Base-by-base conservation (phyloP, 2,113 vertebrate species). In the Neomonachus schauinslandi region DNA sequence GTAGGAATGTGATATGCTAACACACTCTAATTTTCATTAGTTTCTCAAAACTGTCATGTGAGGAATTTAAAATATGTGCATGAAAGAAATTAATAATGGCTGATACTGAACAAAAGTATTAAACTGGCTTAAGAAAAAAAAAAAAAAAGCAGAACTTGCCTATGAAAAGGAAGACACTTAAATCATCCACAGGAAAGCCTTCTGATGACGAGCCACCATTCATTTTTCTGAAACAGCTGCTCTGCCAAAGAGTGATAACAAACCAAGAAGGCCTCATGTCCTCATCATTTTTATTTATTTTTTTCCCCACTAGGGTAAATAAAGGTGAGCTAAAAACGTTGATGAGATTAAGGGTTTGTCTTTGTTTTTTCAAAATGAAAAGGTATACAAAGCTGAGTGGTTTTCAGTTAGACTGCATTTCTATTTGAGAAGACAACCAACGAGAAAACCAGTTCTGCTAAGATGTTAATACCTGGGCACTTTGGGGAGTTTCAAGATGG, bases 1-100 rank as follows among this genome's bases (percentile, higher is more conserved):
- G 82, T 72, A 98, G 93, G 71, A 94, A 98, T 88, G 77, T 24
- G 92, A 96, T 98, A 95, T 36, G 95, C 83, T 98, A 98, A 98
- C 93, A 71, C 83, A 77, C 71, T 98, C 92, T 98, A 93, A 98
- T 98, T 98, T 98, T 92, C 94, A 98, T 98, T 98, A 98, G 95
- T 98, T 98, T 97, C 98, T 98, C 91, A 97, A 98, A 98, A 97
- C 85, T 98, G 97, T 97, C 96, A 96, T 97, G 90, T 91, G 91
- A 98, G 97, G 95, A 98, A 98, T 98, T 83, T 97, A 89, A 98
- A 98, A 96, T 95, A 97, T 55, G 71, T 91, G 85, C 96, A 96
- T 91, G 96, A 98, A 96, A 98, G 2, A 39, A 97, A 98, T 98
- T 98, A 98, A 98, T 92, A 98, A 96, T 92, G 71, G 53, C 88